A percentile compares a stretch with the other conserved stretches of the same genome.
phyloP scores from a whole-genome alignment of 1,140 invertebrate genomes.

The Steinernema feltiae region DNA sequence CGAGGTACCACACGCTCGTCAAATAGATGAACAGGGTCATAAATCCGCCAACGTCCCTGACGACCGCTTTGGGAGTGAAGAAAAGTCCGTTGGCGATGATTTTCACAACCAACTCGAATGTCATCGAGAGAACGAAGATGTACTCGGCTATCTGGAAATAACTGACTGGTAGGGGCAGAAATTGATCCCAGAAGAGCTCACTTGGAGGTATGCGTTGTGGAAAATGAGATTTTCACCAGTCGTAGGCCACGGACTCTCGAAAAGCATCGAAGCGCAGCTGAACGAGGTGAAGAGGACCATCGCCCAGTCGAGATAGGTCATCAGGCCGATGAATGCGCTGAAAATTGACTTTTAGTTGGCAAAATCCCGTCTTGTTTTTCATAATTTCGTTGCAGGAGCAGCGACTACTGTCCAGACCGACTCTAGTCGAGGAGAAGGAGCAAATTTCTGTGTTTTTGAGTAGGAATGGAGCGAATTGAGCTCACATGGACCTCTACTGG shows the following conservation, averaged over 20 bases:
- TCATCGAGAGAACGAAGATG: constrained; percentile 95
- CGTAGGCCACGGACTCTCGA: constrained; percentile 70
- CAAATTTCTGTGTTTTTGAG: too few species aligned
- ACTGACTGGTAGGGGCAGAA: constrained; percentile 66
- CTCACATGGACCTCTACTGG: too few species aligned
- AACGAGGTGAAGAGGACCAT: constrained; percentile 97
- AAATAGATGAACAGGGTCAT: constrained; percentile 95
- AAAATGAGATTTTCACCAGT: constrained; percentile 57
- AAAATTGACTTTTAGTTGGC: too few species aligned
- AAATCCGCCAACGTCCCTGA: constrained; percentile 91
- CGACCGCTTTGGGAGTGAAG: constrained; percentile 96
- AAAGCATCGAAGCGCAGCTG: constrained; percentile 97
- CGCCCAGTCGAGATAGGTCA: constrained; percentile 97
- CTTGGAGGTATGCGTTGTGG: constrained; percentile 54
- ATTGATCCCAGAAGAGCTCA: constrained; percentile 64
- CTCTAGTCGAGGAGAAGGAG: too few species aligned
- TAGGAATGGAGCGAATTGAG: too few species aligned
- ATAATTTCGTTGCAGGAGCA: too few species aligned
- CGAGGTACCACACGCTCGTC: constrained; percentile 85
- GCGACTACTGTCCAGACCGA: too few species aligned
- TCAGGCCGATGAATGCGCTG: constrained; percentile 69
- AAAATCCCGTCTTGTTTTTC: too few species aligned
- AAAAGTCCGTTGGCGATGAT: constrained; percentile 93
- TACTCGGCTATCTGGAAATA: constrained; percentile 87
- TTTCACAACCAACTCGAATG: constrained; percentile 86